These are phyloP conservation scores for Thera britannica DNA, from an alignment of 2,888 invertebrate species.

Conservation along the genomic window DNA sequence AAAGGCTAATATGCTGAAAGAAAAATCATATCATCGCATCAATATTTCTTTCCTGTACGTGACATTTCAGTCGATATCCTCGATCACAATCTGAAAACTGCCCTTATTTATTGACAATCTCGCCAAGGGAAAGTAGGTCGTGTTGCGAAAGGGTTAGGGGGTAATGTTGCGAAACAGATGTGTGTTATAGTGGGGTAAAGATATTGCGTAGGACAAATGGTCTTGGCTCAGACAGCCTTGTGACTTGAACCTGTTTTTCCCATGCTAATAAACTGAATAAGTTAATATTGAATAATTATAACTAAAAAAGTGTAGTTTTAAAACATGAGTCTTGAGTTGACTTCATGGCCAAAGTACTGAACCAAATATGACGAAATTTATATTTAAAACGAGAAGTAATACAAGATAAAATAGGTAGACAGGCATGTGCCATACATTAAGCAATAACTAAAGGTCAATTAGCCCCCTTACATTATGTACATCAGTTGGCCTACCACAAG, in stretches of 20 bases:
- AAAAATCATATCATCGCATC: slow-evolving; percentile 13
- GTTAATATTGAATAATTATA: too few species aligned
- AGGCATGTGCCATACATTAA: too few species aligned
- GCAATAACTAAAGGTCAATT: too few species aligned
- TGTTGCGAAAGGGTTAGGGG: slow-evolving; percentile 3
- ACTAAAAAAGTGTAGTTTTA: too few species aligned
- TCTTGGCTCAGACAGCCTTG: background rate
- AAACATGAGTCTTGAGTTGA: too few species aligned
- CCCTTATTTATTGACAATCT: slow-evolving; percentile 15
- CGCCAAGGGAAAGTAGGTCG: slow-evolving; percentile 1
- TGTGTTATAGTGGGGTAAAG: slow-evolving; percentile 5
- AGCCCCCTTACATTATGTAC: too few species aligned
- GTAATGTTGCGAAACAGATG: background rate
- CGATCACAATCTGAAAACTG: slow-evolving; percentile 25
- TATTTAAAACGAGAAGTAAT: too few species aligned
- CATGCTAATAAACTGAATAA: too few species aligned
- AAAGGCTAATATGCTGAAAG: slow-evolving; percentile 6
- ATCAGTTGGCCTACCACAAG: too few species aligned
- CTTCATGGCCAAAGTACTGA: too few species aligned
- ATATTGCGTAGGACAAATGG: slow-evolving; percentile 11
- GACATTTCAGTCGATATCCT: slow-evolving; percentile 27
- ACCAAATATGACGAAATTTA: too few species aligned
- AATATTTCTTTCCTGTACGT: slow-evolving; percentile 24
- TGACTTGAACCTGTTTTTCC: background rate
- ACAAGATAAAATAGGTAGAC: too few species aligned